Conservation (phyloP, 2,888 invertebrate genomes). For the Melieria crassipennis region DNA sequence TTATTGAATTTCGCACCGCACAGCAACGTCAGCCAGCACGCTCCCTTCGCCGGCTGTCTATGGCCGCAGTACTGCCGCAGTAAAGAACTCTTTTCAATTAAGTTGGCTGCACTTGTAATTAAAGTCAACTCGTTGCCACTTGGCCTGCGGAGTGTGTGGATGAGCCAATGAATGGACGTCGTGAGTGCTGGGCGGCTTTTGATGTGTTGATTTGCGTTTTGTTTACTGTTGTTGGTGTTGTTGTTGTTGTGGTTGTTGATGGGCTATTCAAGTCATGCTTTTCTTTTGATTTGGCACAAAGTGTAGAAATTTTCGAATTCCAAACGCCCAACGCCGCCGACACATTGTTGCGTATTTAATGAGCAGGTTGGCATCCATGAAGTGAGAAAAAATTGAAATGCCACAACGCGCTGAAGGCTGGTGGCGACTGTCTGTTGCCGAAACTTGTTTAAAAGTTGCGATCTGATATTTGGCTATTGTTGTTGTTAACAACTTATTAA, state of each 20-base stretch:
- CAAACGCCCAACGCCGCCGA: no score
- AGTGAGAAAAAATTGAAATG: no score
- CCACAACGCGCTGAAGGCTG: background rate
- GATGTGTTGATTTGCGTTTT: background rate
- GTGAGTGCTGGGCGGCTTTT: background rate
- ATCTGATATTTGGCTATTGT: background rate
- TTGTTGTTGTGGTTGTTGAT: no score
- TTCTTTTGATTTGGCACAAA: slow-evolving; percentile 6
- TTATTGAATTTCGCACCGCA: no score
- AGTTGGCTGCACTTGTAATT: slow-evolving; percentile 5
- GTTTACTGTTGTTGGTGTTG: background rate
- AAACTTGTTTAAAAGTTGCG: no score
- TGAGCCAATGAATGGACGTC: no score
- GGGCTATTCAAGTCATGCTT: background rate
- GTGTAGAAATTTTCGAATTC: background rate
- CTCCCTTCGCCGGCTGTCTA: no score
- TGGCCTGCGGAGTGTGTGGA: background rate
- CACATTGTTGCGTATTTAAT: background rate
- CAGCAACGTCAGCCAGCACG: no score
- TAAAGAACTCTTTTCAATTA: background rate
- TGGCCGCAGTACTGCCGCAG: no score
- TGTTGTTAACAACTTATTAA: slow-evolving; percentile 58
- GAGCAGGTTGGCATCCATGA: background rate
- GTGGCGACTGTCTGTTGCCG: no score
- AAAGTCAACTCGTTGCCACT: background rate